Evolutionary conservation across 2,888 invertebrate species (phyloP), one percentile per base, ranked within the genome.

Genomic region (Halocaridina rubra): DNA sequence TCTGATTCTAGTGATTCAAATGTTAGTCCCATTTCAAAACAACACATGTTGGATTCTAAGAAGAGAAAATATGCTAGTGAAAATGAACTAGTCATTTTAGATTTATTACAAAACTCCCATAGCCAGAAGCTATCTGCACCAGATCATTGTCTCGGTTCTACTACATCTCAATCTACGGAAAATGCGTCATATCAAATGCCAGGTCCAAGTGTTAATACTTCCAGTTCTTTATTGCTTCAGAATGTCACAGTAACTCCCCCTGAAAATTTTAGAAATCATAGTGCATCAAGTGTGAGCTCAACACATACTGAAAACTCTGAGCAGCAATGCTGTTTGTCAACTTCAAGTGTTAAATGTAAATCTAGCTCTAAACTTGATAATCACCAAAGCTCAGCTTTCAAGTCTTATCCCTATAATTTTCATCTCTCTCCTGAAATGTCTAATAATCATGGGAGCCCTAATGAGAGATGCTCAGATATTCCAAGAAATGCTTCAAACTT

Each of bases 61-160:
- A n/a, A n/a, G n/a, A 81, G 30, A 27, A 53, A 39, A 57, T 77
- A 77, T 29, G 33, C 84, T 16, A 75, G 57, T 5, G 67, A 64
- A 8, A 81, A 75, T 39, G 84, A 84, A 39, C 75, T 84, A 33
- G 84, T 84, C 39, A 84, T 84, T 16, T 72, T 84, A 13, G 67
- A 84, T 24, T 24, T 80, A 0, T 57, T 84, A n/a, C 84, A 84
- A 16, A 57, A 32, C 19, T 67, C 82, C n/a, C n/a, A n/a, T n/a
- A n/a, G n/a, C n/a, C n/a, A n/a, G n/a, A n/a, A n/a, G n/a, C n/a
- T n/a, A n/a, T n/a, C n/a, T n/a, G n/a, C n/a, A n/a, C n/a, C n/a
- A n/a, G n/a, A n/a, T n/a, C n/a, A n/a, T n/a, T n/a, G n/a, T n/a
- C n/a, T n/a, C n/a, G n/a, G n/a, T n/a, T n/a, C n/a, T n/a, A n/a